Evolutionary conservation across 2,888 invertebrate species (phyloP), one percentile per base, ranked within the genome.

Genomic region (Pseudoips prasinana): DNA sequence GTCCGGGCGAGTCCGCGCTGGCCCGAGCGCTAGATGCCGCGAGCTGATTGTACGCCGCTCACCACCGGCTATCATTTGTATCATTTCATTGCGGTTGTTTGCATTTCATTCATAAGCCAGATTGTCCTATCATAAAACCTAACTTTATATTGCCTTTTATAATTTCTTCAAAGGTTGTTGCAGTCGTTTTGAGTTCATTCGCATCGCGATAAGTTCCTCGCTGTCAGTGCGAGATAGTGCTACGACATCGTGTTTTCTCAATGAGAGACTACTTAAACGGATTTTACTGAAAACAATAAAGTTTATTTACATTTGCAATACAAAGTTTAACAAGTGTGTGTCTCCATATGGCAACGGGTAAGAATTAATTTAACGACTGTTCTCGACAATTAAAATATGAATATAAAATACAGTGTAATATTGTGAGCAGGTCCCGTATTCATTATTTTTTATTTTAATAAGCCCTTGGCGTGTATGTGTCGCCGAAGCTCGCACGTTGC

Each of bases 401-500:
- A 79, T 77, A 77, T 79, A 78, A 72, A 73, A 71, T 63, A 54
- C 59, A 56, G 52, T 58, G 61, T 69, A 73, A 74, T 78, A 75
- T 73, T 76, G 74, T 76, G 77, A 78, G 69, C 72, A 59, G 72
- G 58, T 66, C 60, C 76, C 71, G 73, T 70, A 65, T 73, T 77
- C 68, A 69, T 83, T 73, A 63, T 72, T 75, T 73, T 79, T 86
- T 82, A 73, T 85, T 84, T 78, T 81, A 83, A 81, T 83, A 81
- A 81, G 75, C 73, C 73, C 70, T 71, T 73, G 73, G 71, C 75
- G 64, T 82, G 80, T 82, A 78, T 74, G 62, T 81, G 85, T 87
- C 83, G 79, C 77, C 80, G 83, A 83, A 81, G 87, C 85, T 87
- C 84, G 83, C 87, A 82, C 87, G 87, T 85, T 82, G 80, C 72